These are phyloP conservation scores for Parnassius mnemosyne DNA, from an alignment of 2,888 invertebrate genomes.

Conservation along the genomic window DNA sequence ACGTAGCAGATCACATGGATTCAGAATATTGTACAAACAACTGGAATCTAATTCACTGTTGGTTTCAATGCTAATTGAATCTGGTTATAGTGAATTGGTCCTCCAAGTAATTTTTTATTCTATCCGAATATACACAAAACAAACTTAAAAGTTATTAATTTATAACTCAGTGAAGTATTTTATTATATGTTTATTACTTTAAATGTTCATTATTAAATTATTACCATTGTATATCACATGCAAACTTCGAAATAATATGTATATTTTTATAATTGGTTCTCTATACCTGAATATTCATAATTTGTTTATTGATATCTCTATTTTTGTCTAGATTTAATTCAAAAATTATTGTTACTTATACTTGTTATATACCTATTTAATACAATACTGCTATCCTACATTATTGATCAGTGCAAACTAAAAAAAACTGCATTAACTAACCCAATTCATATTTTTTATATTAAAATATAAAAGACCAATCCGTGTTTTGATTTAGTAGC, in stretches of 20 bases:
- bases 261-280: conserved; percentile 6
- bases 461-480: conserved; percentile 77
- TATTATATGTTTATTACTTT: conserved; percentile 11
- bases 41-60: conserved; percentile 55
- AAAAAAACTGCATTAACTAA: conserved; percentile 59
- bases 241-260: conserved; percentile 17
- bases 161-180: not conserved
- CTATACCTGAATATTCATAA: conserved; percentile 3
- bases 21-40: conserved; percentile 48
- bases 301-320: conserved; percentile 14
- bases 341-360: conserved; percentile 17
- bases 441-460: conserved; percentile 65
- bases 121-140: conserved; percentile 13
- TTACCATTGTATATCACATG: conserved; percentile 10
- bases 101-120: conserved; percentile 34
- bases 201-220: conserved; percentile 13
- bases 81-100: conserved; percentile 52
- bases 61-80: conserved; percentile 63
- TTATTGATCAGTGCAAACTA: conserved; percentile 40
- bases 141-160: conserved; percentile 9
- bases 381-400: conserved; percentile 29
- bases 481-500: conserved; percentile 78
- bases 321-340: conserved; percentile 13
- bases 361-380: conserved; percentile 24
- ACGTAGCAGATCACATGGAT: conserved; percentile 49